phyloP scores from a whole-genome alignment of 92 coral and sea anemone species.

The Muricea muricata region DNA sequence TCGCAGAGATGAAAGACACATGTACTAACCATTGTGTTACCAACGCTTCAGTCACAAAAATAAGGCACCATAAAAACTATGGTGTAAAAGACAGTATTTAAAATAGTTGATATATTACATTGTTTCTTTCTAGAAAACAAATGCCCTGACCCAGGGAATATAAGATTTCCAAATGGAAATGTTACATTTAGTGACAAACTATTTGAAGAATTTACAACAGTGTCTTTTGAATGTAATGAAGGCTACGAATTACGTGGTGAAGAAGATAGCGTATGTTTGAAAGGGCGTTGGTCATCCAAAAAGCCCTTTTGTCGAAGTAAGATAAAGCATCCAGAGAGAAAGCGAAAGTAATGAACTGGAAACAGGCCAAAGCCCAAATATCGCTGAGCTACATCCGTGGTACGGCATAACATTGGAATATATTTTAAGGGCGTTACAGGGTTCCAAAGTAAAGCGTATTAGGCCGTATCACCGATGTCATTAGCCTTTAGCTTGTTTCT shows the following conservation, averaged over 20 bases:
- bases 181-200: constrained; percentile 74
- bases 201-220: constrained; percentile 57
- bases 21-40: no score
- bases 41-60: no score
- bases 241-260: constrained; percentile 47
- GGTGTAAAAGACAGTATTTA: no score
- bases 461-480: no score
- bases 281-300: constrained; percentile 10
- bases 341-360: neutral
- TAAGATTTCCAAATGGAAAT: neutral
- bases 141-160: neutral
- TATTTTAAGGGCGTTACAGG: no score
- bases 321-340: neutral
- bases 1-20: no score
- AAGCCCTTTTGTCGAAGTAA: constrained; percentile 12
- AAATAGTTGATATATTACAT: no score
- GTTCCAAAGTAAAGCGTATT: no score
- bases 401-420: no score
- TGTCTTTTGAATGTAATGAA: constrained; percentile 5
- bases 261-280: neutral
- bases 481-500: no score
- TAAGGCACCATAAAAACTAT: no score
- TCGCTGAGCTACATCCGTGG: neutral
- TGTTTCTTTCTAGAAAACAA: constrained; percentile 1
- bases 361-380: neutral